Evolutionary conservation across 2,113 vertebrate genomes (phyloP), one percentile per base, ranked within the genome.

Genomic region (Microcebus lehilahytsara): DNA sequence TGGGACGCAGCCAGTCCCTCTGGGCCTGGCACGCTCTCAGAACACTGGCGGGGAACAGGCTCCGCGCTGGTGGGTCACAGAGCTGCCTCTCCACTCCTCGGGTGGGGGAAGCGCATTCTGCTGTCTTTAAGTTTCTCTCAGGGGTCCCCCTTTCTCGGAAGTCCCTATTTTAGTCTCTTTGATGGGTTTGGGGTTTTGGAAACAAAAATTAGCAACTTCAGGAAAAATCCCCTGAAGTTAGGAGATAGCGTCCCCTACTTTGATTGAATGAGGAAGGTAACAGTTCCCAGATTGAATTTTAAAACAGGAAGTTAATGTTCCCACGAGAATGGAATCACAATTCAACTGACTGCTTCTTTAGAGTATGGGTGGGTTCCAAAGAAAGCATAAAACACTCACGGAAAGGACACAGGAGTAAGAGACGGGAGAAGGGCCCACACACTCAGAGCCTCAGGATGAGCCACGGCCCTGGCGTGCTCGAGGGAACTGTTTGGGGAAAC

Each of bases 141-240:
- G 6, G 25, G 12, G 12, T 32, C 9, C n/a, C 22, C 32, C 0
- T 53, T 85, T 79, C 25, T 34, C 53, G 42, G 40, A 77, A 56
- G 46, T 74, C 22, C 5, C 23, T 37, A 2, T 56, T 64, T 62
- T 40, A 49, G 19, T 34, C 27, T 46, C 53, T 83, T 78, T 88
- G 60, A 84, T 20, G 22, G 9, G 51, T 60, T 84, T 62, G 46
- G 16, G 12, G 22, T 46, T 89, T 84, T 34, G 30, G 67, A 62
- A 94, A 75, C 19, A 56, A 94, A 81, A 94, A 58, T 25, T n/a
- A 71, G 20, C 78, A 94, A 53, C 64, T 83, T 87, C 6, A 77
- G 60, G 25, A 60, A 80, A 71, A 49, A 2, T 86, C 16, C 19
- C 14, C 25, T 2, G 9, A 56, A 25, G 14, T 9, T 14, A 78